Evolutionary conservation across 2,113 vertebrate species (phyloP), one percentile per base, ranked within the genome.

Genomic region (Chiloscyllium plagiosum): DNA sequence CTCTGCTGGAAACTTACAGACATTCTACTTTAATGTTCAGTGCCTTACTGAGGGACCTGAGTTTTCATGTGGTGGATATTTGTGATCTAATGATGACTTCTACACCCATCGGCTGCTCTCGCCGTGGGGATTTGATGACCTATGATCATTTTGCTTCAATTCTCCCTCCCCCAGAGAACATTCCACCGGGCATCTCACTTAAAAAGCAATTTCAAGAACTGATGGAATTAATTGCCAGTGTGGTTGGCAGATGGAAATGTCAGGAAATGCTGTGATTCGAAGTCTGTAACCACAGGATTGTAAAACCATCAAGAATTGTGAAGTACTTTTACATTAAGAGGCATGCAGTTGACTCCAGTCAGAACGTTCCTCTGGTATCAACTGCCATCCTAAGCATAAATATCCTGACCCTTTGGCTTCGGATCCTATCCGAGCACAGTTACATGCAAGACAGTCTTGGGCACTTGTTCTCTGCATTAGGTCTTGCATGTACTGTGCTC

Each of bases 221-320:
- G 87, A 92, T 92, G 56, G 26, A 92, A 92, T 92, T 92, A 92
- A 61, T 65, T 89, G 86, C 86, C 56, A 89, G 50, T 89, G 86
- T 13, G 12, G 24, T 56, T 65, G 56, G 52, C 87, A 65, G 52
- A 65, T 15, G 12, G 87, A 52, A n/a, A 90, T 90, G 87, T 61
- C 26, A 56, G 87, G 56, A 92, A 92, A 92, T 65, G 29, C 56
- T 61, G 87, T 61, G 56, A 65, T n/a, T 65, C 29, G 1, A 92
- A n/a, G 56, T 61, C 15, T n/a, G 87, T 33, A 65, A 92, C 87
- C 56, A 92, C 26, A 92, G 56, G 13, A n/a, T 92, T n/a, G 56
- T 92, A 92, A 92, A 92, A 15, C 87, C 13, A 92, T 19, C 87
- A 65, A 92, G 29, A 29, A 92, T 65, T 13, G 29, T 33, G 17